Percentiles rank a stretch among this genome's conserved stretches.
Conservation (phyloP, 2,888 invertebrate species). For the Thecocarcelia acutangulata region DNA sequence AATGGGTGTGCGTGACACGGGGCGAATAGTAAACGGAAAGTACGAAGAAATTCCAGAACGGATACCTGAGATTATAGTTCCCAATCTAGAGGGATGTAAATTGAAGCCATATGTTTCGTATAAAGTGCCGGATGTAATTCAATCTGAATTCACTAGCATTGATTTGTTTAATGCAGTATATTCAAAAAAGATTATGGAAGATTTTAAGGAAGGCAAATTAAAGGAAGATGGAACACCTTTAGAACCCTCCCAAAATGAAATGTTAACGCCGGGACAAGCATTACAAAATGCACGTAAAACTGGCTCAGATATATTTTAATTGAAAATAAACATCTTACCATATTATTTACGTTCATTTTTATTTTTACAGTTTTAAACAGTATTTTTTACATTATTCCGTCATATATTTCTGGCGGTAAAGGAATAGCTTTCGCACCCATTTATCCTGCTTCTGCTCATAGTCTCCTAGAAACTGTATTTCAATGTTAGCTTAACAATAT, state of each 20-base stretch:
- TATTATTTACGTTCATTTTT: neutral
- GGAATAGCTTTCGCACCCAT: slow-evolving; percentile 88
- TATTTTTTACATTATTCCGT: slow-evolving; percentile 43
- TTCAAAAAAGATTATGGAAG: slow-evolving; percentile 88
- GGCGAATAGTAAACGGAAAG: slow-evolving; percentile 83
- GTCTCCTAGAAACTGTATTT: slow-evolving; percentile 85
- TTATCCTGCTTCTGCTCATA: slow-evolving; percentile 87
- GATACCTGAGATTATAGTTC: slow-evolving; percentile 95
- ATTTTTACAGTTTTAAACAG: slow-evolving; percentile 14
- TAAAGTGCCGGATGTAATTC: slow-evolving; percentile 87
- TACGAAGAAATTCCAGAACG: slow-evolving; percentile 90
- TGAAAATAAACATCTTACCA: slow-evolving; percentile 25
- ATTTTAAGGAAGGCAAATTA: slow-evolving; percentile 88
- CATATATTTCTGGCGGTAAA: slow-evolving; percentile 84
- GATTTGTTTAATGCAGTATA: slow-evolving; percentile 92
- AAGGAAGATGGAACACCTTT: slow-evolving; percentile 86
- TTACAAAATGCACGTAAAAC: slow-evolving; percentile 86
- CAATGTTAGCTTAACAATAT: neutral
- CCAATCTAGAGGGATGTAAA: slow-evolving; percentile 90
- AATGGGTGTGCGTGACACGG: slow-evolving; percentile 87
- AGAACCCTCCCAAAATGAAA: slow-evolving; percentile 88
- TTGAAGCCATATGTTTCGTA: slow-evolving; percentile 98
- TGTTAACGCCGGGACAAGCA: slow-evolving; percentile 88
- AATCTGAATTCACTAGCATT: slow-evolving; percentile 91
- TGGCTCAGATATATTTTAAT: slow-evolving; percentile 90